A percentile compares a stretch with the other conserved stretches of the same genome.
These are phyloP conservation scores for Plebejus anna DNA, from an alignment of 2,888 invertebrate genomes.

Conservation along the genomic window DNA sequence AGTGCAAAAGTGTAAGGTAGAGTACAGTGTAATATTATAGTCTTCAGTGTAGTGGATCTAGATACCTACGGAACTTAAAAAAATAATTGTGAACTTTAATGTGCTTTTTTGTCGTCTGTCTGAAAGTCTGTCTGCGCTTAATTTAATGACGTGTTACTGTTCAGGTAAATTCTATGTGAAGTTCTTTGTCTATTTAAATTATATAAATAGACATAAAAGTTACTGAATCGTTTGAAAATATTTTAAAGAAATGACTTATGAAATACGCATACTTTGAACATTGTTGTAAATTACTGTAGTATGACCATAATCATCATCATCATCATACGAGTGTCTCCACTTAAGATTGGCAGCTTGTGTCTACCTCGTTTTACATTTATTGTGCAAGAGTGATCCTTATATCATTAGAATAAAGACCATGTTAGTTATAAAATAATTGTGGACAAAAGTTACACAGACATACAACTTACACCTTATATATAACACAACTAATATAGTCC, in stretches of 20 bases:
- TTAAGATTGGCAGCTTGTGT: no score
- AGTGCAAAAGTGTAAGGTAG: background rate
- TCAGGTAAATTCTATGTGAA: background rate
- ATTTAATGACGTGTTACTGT: background rate
- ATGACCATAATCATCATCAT: no score
- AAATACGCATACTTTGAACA: background rate
- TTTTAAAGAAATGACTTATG: background rate
- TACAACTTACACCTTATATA: background rate
- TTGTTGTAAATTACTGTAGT: background rate
- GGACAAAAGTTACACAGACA: background rate
- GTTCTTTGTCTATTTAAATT: background rate
- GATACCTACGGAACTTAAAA: background rate
- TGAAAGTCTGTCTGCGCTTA: background rate
- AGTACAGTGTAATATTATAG: background rate
- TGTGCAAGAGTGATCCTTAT: no score
- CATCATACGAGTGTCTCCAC: no score
- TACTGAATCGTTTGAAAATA: background rate
- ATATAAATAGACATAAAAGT: background rate
- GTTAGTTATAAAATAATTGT: background rate
- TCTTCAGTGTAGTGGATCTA: background rate
- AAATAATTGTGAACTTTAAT: slow-evolving; percentile 1
- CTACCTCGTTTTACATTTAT: no score
- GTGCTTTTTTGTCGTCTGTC: slow-evolving; percentile 3
- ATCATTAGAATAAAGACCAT: background rate
- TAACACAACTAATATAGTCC: no score